Percentiles rank a stretch among this genome's conserved stretches.
phyloP scores from a whole-genome alignment of 2,113 vertebrate genomes.

The Rattus rattus region DNA sequence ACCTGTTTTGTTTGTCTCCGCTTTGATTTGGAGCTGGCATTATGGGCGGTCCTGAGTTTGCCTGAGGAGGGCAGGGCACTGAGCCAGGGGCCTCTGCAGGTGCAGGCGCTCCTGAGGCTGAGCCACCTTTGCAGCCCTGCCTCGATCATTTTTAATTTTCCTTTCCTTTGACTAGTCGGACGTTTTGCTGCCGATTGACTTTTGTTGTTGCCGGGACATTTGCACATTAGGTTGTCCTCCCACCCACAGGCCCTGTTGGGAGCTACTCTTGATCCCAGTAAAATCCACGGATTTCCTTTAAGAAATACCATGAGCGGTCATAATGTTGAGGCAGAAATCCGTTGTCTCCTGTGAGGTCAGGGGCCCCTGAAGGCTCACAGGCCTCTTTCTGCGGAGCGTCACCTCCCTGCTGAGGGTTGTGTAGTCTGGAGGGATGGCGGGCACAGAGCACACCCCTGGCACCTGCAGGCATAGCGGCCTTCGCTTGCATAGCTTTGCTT shows the following conservation, averaged over 20 bases:
- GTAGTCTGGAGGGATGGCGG: neutral
- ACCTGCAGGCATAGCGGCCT: neutral
- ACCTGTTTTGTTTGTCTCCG: neutral
- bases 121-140: neutral
- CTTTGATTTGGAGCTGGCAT: neutral
- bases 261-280: neutral
- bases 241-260: neutral
- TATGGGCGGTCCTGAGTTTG: neutral
- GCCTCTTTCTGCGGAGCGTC: neutral
- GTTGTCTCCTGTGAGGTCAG: neutral
- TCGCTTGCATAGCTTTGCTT: neutral
- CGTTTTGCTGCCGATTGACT: neutral
- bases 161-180: neutral
- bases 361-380: neutral
- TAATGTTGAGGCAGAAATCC: neutral
- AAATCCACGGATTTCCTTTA: slow-evolving; percentile 2
- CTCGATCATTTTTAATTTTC: neutral
- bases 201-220: neutral
- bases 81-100: neutral
- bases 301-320: neutral
- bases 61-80: no score
- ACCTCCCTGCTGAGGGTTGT: neutral
- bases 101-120: neutral
- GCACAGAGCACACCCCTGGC: neutral
- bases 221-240: neutral